Conservation (phyloP, 2,888 invertebrate species). For the Parnassius orleans region DNA sequence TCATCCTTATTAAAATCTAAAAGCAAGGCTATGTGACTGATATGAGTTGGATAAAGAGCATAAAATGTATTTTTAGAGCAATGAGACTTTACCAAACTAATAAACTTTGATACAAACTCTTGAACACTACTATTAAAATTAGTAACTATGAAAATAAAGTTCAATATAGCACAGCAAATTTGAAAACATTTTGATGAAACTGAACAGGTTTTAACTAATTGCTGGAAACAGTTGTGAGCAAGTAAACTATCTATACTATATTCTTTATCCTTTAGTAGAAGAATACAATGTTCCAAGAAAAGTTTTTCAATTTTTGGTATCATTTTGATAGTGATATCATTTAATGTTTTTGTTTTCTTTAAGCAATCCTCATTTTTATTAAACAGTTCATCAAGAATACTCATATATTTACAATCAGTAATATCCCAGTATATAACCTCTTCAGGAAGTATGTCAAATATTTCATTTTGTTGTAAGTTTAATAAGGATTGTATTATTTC, state of each 20-base stretch:
- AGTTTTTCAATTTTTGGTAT: conserved; percentile 56
- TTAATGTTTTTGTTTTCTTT: conserved; percentile 32
- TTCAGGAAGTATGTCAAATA: conserved; percentile 39
- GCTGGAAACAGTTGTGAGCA: conserved; percentile 32
- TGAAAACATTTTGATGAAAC: conserved; percentile 59
- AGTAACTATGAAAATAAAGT: conserved; percentile 53
- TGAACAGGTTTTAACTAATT: conserved; percentile 48
- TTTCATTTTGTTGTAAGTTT: conserved; percentile 51
- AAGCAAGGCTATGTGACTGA: conserved; percentile 48
- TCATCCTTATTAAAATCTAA: conserved; percentile 52
- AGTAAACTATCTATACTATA: conserved; percentile 40
- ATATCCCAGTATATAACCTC: conserved; percentile 53
- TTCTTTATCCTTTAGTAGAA: conserved; percentile 38
- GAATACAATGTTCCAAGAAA: conserved; percentile 43
- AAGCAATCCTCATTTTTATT: conserved; percentile 30
- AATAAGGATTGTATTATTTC: conserved; percentile 62
- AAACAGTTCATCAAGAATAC: conserved; percentile 49
- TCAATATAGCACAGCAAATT: conserved; percentile 55
- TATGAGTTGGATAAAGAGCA: conserved; percentile 50
- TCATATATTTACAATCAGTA: conserved; percentile 37
- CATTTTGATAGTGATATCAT: conserved; percentile 57
- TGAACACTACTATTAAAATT: conserved; percentile 50
- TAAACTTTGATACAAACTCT: conserved; percentile 48
- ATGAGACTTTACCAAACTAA: conserved; percentile 43
- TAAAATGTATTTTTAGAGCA: conserved; percentile 39